These are phyloP conservation scores for Rhinella marina DNA, from an alignment of 2,797 vertebrate species.

Conservation along the genomic window DNA sequence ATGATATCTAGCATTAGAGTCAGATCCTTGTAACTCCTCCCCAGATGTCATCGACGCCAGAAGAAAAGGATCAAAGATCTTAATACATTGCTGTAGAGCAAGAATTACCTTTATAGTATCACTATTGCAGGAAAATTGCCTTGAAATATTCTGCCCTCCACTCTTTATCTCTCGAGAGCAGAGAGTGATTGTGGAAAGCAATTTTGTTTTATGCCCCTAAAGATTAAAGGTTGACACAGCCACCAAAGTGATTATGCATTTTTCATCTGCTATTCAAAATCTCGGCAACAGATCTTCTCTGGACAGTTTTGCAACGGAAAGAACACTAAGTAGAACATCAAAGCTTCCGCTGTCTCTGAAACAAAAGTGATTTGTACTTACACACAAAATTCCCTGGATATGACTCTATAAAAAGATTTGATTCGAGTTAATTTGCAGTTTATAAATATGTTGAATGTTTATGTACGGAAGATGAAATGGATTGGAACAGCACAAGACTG, in stretches of 20 bases:
- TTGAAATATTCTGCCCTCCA: constrained; percentile 20
- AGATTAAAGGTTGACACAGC: constrained; percentile 59
- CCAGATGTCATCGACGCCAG: neutral
- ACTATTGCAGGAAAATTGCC: constrained; percentile 45
- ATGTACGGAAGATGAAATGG: constrained; percentile 44
- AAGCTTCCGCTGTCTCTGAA: constrained; percentile 52
- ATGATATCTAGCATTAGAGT: constrained; percentile 5
- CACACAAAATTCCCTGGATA: constrained; percentile 53
- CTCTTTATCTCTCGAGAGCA: constrained; percentile 46
- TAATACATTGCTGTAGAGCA: constrained; percentile 36
- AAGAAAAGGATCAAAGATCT: constrained; percentile 47
- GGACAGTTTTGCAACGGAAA: constrained; percentile 52
- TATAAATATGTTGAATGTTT: constrained; percentile 59
- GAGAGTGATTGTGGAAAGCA: constrained; percentile 49
- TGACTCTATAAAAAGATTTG: constrained; percentile 59
- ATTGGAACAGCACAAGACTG: constrained; percentile 15
- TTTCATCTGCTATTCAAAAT: constrained; percentile 59
- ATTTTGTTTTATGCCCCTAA: constrained; percentile 61
- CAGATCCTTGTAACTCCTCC: constrained; percentile 14
- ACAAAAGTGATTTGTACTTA: constrained; percentile 59
- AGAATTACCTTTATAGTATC: constrained; percentile 35
- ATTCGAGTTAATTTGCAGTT: constrained; percentile 60
- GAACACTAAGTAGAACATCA: constrained; percentile 52
- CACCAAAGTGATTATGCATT: constrained; percentile 56
- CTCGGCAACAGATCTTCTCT: constrained; percentile 49